Evolutionary conservation across 1,140 invertebrate genomes (phyloP), one percentile per base, ranked within the genome.

Genomic region (Drosophila fuyamai): DNA sequence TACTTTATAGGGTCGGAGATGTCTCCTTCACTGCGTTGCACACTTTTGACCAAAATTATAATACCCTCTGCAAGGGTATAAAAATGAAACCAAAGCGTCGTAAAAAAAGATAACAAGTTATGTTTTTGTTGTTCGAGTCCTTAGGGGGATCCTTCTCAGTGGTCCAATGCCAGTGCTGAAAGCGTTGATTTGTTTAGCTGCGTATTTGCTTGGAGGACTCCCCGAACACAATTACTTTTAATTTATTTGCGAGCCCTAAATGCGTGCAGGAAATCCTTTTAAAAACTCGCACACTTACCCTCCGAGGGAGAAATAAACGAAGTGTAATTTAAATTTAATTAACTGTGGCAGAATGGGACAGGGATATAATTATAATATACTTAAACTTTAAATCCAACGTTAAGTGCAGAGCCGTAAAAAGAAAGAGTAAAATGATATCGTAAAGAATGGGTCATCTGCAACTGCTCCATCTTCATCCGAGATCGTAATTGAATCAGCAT

Each of bases 71-170:
- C n/a, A n/a, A n/a, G n/a, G n/a, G n/a, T n/a, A n/a, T n/a, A n/a
- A 62, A 61, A 75, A 55, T 18, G 18, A 53, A 73, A 53, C 55
- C 56, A 40, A 75, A 58, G 58, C 59, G 65, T 55, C 74, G 59
- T 76, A 75, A 76, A 70, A 62, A 86, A 75, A 75, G 83, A 86
- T 86, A 86, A 83, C 76, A 86, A 88, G 76, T 83, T 76, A 86
- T 83, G 74, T 67, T 73, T 76, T 79, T 68, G 73, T 59, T 58
- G 51, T 77, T 53, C 29, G 18, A 48, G 55, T 86, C 82, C 68
- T 67, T 62, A 40, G 59, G 79, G 65, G 53, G 13, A 59, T 47
- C 41, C 50, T 44, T 53, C 44, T 61, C 58, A 61, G 51, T 16
- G 50, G 27, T 44, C 29, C 44, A 40, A 53, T 43, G 41, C 58